Conservation (phyloP, 2,797 vertebrate genomes). For the Xerus rutilus region DNA sequence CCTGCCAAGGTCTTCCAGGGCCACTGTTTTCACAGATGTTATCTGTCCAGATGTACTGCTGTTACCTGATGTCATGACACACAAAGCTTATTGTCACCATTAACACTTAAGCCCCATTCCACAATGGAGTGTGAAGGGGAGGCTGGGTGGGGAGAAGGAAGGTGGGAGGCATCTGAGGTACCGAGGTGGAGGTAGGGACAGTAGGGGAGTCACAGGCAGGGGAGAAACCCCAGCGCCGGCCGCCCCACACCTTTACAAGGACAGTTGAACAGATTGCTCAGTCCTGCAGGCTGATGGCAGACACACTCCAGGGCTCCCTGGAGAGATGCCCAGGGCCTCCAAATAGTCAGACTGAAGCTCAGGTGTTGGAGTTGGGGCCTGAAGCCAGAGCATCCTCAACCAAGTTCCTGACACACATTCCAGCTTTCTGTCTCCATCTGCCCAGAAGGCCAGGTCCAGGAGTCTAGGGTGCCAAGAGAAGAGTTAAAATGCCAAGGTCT, state of each 20-base stretch:
- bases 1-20: background rate
- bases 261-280: background rate
- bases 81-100: background rate
- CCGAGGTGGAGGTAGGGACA: background rate
- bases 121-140: fast-evolving
- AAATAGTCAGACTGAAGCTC: background rate
- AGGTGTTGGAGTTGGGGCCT: background rate
- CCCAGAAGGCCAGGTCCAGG: background rate
- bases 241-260: background rate
- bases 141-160: background rate
- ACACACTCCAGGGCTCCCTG: background rate
- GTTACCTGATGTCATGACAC: background rate
- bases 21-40: background rate
- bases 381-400: background rate
- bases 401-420: background rate
- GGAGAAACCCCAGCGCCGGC: background rate
- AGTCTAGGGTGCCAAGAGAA: background rate
- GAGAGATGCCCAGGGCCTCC: background rate
- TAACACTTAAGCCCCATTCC: background rate
- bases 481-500: background rate
- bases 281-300: background rate
- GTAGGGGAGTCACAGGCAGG: background rate
- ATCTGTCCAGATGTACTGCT: background rate
- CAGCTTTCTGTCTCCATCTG: background rate
- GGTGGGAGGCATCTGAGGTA: fast-evolving